phyloP scores from a whole-genome alignment of 2,113 vertebrate species.

The Propithecus coquereli region DNA sequence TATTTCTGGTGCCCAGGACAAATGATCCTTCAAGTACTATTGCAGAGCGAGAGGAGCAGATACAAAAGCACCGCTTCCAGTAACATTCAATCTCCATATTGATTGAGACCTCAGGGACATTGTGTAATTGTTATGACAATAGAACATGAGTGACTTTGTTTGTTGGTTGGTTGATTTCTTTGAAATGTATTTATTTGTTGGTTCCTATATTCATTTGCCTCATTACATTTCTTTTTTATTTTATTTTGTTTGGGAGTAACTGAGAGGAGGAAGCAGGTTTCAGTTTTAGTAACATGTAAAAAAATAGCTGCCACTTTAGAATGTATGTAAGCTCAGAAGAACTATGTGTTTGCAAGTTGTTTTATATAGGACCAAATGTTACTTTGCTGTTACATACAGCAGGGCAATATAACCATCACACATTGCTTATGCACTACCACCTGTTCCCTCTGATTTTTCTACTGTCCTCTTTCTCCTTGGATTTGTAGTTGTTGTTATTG shows the following conservation, averaged over 20 bases:
- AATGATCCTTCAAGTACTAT: neutral
- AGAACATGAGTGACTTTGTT: neutral
- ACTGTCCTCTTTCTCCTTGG: rapidly evolving
- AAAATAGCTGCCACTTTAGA: neutral
- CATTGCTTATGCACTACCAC: neutral
- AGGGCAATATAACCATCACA: neutral
- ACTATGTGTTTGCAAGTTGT: neutral
- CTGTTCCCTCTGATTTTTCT: neutral
- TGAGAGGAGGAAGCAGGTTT: neutral
- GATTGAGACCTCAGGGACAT: neutral
- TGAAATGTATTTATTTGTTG: neutral
- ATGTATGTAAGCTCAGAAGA: neutral
- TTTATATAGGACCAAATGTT: neutral
- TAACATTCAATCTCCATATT: neutral
- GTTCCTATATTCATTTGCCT: constrained; percentile 11
- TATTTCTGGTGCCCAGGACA: neutral
- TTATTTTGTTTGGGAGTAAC: neutral
- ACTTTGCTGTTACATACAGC: neutral
- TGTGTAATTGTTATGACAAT: neutral
- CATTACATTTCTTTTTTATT: neutral
- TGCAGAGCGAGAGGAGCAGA: neutral
- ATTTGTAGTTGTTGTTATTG: neutral
- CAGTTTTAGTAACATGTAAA: neutral
- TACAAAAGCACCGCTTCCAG: neutral
- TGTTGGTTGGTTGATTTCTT: constrained; percentile 8